Percentiles rank a stretch among this genome's conserved stretches.
phyloP scores from a whole-genome alignment of 2,797 vertebrate genomes.

The Nannoperca australis region DNA sequence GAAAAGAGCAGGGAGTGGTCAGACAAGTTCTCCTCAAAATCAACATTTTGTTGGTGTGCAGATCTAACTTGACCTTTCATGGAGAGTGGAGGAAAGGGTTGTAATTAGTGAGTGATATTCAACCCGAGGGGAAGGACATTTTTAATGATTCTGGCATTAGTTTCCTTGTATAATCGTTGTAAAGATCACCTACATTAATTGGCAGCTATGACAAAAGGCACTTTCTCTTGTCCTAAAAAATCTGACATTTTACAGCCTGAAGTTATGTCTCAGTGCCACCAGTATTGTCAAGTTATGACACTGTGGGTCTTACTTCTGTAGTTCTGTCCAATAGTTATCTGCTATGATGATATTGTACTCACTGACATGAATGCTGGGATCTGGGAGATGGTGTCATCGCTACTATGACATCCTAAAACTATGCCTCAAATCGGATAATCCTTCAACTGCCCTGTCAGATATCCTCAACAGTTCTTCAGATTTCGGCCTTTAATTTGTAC shows the following conservation, averaged over 20 bases:
- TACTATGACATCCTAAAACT: no score
- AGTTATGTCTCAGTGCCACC: neutral
- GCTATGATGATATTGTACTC: neutral
- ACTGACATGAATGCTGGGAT: neutral
- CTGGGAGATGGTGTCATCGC: neutral
- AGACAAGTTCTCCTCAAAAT: neutral
- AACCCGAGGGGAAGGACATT: constrained; percentile 21
- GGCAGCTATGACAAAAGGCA: constrained; percentile 1
- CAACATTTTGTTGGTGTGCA: constrained; percentile 4
- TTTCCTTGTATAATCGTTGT: neutral
- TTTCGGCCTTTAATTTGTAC: neutral
- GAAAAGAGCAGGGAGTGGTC: neutral
- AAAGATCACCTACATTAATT: constrained; percentile 20
- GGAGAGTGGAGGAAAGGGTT: constrained; percentile 2
- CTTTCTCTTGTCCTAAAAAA: constrained; percentile 5
- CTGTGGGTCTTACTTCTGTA: no score
- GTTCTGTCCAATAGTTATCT: no score
- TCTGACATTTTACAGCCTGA: neutral
- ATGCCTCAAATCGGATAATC: no score
- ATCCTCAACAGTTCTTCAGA: no score
- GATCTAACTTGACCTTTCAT: constrained; percentile 23
- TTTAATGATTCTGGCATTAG: constrained; percentile 21
- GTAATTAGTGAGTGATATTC: constrained; percentile 36
- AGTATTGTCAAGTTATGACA: neutral
- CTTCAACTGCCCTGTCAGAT: no score